Evolutionary conservation across 2,113 vertebrate species (phyloP).

Genomic region (Thymallus thymallus): DNA sequence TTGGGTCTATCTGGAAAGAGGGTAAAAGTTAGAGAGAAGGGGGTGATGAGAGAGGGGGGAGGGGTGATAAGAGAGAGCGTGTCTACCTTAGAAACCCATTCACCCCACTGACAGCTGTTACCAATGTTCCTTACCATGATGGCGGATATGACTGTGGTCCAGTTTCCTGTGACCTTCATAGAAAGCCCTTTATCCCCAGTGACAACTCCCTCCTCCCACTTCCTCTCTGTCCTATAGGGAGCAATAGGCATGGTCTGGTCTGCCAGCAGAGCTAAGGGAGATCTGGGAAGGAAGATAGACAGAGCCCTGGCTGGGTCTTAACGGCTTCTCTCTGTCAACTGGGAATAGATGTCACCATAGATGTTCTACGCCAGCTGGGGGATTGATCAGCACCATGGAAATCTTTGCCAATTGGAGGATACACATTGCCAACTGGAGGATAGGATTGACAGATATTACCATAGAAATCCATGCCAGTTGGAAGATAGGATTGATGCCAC

Average conservation of each 20-base stretch:
- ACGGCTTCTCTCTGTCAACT: slow-evolving; percentile 42
- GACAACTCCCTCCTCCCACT: background rate
- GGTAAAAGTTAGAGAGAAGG: too few species aligned
- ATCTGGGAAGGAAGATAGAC: slow-evolving; percentile 47
- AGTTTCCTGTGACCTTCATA: slow-evolving; percentile 7
- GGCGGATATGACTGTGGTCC: slow-evolving; percentile 5
- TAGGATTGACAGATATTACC: too few species aligned
- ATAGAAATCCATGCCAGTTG: slow-evolving; percentile 41
- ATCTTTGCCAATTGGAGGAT: too few species aligned
- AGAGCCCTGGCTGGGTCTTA: slow-evolving; percentile 53
- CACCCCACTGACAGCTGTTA: slow-evolving; percentile 17
- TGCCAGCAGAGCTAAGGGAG: slow-evolving; percentile 46
- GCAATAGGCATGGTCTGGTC: slow-evolving; percentile 18
- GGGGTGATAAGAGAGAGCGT: too few species aligned
- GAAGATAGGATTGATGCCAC: slow-evolving; percentile 42
- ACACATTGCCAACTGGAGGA: too few species aligned
- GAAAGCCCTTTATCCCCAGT: slow-evolving; percentile 9
- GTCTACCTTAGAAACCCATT: background rate
- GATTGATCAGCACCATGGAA: background rate
- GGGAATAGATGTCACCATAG: slow-evolving; percentile 61
- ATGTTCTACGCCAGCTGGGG: slow-evolving; percentile 46
- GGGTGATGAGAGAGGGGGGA: too few species aligned
- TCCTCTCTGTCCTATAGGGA: slow-evolving; percentile 14
- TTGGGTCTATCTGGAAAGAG: too few species aligned
- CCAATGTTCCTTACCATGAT: slow-evolving; percentile 22